Conservation (phyloP, 2,113 vertebrate genomes). For the Sminthopsis crassicaudata region DNA sequence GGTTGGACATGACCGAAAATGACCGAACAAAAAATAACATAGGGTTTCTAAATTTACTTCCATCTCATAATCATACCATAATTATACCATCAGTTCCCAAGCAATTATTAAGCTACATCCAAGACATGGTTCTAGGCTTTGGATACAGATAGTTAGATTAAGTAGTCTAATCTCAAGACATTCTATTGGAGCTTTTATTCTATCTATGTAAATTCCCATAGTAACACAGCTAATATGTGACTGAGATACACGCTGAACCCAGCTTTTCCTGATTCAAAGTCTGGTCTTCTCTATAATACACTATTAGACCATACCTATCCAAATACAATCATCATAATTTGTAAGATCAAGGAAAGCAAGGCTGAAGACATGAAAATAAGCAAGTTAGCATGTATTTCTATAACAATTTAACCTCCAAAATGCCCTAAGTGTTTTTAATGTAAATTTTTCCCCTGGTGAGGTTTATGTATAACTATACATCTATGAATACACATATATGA, state of each 20-base stretch:
- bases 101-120: background rate
- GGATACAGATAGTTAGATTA: background rate
- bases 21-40: background rate
- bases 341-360: background rate
- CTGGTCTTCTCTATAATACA: background rate
- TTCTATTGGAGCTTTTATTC: background rate
- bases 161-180: background rate
- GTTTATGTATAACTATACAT: background rate
- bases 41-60: background rate
- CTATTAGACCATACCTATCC: background rate
- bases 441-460: background rate
- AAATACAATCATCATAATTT: background rate
- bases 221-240: background rate
- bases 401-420: constrained; percentile 12
- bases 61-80: background rate
- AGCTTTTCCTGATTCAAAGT: background rate
- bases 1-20: background rate
- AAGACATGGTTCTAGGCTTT: background rate
- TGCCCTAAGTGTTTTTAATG: background rate
- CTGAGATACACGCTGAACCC: background rate
- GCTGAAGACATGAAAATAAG: background rate
- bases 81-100: background rate
- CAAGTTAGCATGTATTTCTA: background rate
- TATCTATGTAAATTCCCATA: background rate
- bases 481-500: background rate